Evolutionary conservation across 2,797 vertebrate species (phyloP).

Genomic region (Galago senegalensis): DNA sequence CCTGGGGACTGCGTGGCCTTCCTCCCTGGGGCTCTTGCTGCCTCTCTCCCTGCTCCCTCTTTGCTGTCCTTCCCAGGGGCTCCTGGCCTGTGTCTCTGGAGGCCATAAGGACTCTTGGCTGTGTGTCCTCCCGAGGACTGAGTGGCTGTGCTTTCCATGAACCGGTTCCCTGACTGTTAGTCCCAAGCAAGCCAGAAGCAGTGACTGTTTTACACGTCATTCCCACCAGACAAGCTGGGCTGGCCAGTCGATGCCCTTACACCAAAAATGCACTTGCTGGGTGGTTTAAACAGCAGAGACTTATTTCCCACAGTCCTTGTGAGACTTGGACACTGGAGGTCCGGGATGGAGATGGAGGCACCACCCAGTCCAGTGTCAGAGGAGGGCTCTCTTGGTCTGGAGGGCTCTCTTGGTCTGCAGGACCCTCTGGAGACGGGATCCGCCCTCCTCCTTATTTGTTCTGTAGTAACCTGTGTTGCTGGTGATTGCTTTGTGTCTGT

Average conservation of each 20-base stretch:
- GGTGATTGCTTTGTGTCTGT: too few relatives aligned
- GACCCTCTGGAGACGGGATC: too few relatives aligned
- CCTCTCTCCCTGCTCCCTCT: fast-evolving
- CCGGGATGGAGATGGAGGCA: neutral
- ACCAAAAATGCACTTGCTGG: neutral
- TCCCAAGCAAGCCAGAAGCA: fast-evolving
- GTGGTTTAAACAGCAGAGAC: neutral
- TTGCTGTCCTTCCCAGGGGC: neutral
- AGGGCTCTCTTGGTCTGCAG: too few relatives aligned
- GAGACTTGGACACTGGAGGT: neutral
- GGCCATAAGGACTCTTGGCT: fast-evolving
- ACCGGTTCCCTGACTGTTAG: neutral
- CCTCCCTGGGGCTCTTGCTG: neutral
- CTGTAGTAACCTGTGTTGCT: too few relatives aligned
- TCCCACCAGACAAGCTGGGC: fast-evolving
- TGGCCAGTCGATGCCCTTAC: neutral
- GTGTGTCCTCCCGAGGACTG: fast-evolving
- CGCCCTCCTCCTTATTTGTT: too few relatives aligned
- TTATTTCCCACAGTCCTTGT: neutral
- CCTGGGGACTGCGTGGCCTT: too few relatives aligned
- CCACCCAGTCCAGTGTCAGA: neutral
- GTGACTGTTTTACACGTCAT: too few relatives aligned
- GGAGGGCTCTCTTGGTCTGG: too few relatives aligned
- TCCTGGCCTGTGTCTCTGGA: neutral
- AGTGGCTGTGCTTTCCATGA: neutral